Evolutionary conservation across 2,797 vertebrate genomes (phyloP).

Genomic region (Cichlasoma orientale): DNA sequence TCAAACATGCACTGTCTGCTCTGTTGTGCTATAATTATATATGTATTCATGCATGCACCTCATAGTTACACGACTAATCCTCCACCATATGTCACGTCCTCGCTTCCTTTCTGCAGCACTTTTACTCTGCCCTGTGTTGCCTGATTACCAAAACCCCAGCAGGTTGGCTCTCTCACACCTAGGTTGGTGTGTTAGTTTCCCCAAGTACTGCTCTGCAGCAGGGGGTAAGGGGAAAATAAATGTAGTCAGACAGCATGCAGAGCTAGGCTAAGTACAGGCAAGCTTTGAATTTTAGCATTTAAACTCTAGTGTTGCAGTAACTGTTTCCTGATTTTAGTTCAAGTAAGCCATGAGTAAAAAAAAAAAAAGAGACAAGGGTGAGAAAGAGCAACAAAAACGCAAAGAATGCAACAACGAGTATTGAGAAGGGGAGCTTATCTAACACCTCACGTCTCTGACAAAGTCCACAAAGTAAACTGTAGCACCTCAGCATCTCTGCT

Average conservation of each 20-base stretch:
- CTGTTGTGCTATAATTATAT: background rate
- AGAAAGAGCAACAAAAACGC: background rate
- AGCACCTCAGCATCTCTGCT: background rate
- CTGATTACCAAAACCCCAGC: slow-evolving; percentile 33
- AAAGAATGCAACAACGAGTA: background rate
- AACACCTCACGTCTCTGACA: background rate
- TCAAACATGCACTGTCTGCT: background rate
- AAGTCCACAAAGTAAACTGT: slow-evolving; percentile 12
- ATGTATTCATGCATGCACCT: background rate
- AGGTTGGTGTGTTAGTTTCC: background rate
- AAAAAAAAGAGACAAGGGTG: background rate
- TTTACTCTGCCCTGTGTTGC: background rate
- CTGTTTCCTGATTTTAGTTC: background rate
- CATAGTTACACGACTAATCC: background rate
- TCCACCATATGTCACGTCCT: background rate
- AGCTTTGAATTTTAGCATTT: slow-evolving; percentile 5
- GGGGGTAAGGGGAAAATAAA: background rate
- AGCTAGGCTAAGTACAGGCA: background rate
- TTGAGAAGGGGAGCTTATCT: background rate
- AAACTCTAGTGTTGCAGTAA: background rate
- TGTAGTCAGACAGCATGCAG: background rate
- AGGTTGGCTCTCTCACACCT: slow-evolving; percentile 22
- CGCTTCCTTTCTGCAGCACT: background rate
- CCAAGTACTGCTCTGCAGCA: background rate
- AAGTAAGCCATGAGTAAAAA: background rate